phyloP scores from a whole-genome alignment of 1,140 invertebrate genomes.

The Vollenhovia emeryi region DNA sequence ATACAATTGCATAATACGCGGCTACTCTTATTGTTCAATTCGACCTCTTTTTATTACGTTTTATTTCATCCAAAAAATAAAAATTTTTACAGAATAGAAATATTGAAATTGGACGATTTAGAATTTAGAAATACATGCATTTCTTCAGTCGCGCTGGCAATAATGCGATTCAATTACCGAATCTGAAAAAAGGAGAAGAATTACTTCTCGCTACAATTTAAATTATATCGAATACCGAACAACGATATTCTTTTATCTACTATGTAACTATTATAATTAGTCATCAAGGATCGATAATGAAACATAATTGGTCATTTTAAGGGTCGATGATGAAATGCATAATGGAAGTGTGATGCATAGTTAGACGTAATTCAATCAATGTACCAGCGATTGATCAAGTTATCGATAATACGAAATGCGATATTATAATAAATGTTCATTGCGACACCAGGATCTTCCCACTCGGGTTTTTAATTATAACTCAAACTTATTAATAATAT shows the following conservation, averaged over 20 bases:
- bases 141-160: neutral
- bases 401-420: neutral
- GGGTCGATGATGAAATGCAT: neutral
- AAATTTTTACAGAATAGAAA: neutral
- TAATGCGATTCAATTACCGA: neutral
- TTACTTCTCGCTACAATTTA: neutral
- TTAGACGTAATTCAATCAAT: neutral
- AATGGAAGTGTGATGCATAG: neutral
- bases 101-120: neutral
- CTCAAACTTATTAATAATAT: neutral
- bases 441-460: neutral
- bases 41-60: neutral
- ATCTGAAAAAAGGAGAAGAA: neutral
- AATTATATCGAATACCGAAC: neutral
- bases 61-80: neutral
- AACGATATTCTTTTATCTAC: neutral
- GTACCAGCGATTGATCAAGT: neutral
- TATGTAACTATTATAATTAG: neutral
- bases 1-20: neutral
- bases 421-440: constrained; percentile 10
- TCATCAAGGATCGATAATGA: neutral
- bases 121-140: neutral
- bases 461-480: neutral
- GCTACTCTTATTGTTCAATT: neutral
- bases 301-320: constrained; percentile 9